phyloP scores from a whole-genome alignment of 2,797 vertebrate species.

The Choloepus didactylus region DNA sequence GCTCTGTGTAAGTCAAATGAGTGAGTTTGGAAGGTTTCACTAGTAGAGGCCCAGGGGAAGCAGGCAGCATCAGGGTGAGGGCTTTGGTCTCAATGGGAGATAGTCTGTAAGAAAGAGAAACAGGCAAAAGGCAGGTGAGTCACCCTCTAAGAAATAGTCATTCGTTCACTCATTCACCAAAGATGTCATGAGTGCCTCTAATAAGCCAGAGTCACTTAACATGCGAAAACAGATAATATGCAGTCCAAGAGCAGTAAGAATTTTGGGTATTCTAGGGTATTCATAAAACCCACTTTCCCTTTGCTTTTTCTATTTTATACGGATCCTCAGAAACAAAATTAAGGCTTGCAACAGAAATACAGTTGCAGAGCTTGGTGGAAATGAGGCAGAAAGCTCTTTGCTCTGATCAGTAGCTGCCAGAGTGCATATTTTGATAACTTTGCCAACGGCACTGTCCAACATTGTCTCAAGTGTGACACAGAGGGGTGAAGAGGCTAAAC shows the following conservation, averaged over 20 bases:
- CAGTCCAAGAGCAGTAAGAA: background rate
- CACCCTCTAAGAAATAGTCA: constrained; percentile 6
- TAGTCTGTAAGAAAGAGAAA: constrained; percentile 17
- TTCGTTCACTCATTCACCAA: background rate
- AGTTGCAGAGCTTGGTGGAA: background rate
- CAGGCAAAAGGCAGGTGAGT: background rate
- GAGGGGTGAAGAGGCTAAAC: background rate
- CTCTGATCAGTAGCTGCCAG: constrained; percentile 14
- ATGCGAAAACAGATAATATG: background rate
- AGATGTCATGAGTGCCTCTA: background rate
- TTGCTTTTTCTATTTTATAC: constrained; percentile 40
- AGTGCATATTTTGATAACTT: background rate
- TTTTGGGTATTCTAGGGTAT: background rate
- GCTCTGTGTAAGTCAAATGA: background rate
- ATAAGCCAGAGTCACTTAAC: background rate
- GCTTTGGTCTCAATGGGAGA: background rate
- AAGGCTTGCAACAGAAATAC: background rate
- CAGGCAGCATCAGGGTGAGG: background rate
- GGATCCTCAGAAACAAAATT: constrained; percentile 28
- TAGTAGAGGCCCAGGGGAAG: background rate
- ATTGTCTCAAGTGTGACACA: background rate
- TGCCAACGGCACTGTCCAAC: background rate
- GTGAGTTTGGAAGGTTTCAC: background rate
- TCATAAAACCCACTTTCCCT: background rate
- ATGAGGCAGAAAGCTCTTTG: constrained; percentile 27